Evolutionary conservation across 2,113 vertebrate species (phyloP).

Genomic region (Corydoras sp.): DNA sequence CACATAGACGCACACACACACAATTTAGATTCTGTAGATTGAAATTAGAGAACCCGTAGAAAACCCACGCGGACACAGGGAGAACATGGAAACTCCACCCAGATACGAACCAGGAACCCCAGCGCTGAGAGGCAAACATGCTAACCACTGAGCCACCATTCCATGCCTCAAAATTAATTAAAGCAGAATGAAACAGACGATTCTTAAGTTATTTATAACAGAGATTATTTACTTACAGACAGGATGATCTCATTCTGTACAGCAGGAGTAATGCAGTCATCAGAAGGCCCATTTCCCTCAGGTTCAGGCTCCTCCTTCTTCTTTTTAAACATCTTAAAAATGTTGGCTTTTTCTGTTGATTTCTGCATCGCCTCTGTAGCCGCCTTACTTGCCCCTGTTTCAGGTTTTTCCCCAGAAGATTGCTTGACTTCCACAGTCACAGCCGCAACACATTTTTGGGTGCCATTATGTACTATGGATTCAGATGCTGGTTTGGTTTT

Average conservation of each 20-base stretch:
- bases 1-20: too few relatives aligned
- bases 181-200: too few relatives aligned
- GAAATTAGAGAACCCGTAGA: too few relatives aligned
- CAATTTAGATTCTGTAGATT: too few relatives aligned
- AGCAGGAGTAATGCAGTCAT: background rate
- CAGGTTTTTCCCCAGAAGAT: slow-evolving; percentile 29
- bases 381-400: slow-evolving; percentile 35
- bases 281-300: background rate
- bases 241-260: slow-evolving; percentile 9
- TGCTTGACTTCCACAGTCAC: background rate
- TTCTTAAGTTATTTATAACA: too few relatives aligned
- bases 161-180: too few relatives aligned
- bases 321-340: slow-evolving; percentile 74
- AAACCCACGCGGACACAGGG: too few relatives aligned
- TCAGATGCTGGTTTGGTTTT: slow-evolving; percentile 39
- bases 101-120: too few relatives aligned
- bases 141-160: too few relatives aligned
- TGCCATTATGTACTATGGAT: slow-evolving; percentile 50
- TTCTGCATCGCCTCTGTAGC: slow-evolving; percentile 24
- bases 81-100: too few relatives aligned
- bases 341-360: slow-evolving; percentile 37
- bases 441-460: slow-evolving; percentile 48
- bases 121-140: too few relatives aligned
- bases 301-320: slow-evolving; percentile 45
- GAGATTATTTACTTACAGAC: slow-evolving; percentile 35